Base-by-base conservation (phyloP, 2,113 vertebrate species). In the Enhydra lutris region DNA sequence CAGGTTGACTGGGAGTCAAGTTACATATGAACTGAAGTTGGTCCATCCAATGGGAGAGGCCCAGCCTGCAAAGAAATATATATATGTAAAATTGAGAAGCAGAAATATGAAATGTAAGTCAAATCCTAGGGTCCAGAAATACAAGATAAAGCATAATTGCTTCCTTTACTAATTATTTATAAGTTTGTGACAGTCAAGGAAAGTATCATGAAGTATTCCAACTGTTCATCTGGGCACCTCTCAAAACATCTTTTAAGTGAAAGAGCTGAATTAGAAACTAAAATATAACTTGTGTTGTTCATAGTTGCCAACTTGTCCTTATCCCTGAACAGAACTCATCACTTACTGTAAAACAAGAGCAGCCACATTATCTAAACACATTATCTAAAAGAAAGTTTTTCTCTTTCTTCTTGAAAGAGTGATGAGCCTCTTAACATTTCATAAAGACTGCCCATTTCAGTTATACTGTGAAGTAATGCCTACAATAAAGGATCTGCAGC, bases 361-460 rank as follows among this genome's bases (percentile, higher is more conserved):
- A 74, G 74, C 6, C 29, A 79, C 26, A 65, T 36, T 80, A 93
- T 67, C 36, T 83, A 78, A 76, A 65, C 15, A 45, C 2, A 52
- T 52, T 15, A 52, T 55, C 52, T 18, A 55, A 52, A 52, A 55
- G 52, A 55, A 55, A 29, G 36, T 92, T 74, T 79, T 76, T 86
- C 21, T 86, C 52, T 93, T 96, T 89, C 57, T 82, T 79, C 71
- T 42, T 74, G 7, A 92, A 90, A 86, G 79, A 73, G 1, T 92
- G 45, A 95, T 87, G 36, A 87, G 10, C 7, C 63, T 92, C 87
- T 55, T 89, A 88, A 45, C 69, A 93, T 93, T 88, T 94, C 73
- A 67, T 50, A 52, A 78, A 80, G 55, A 57, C 21, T 57, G n/a
- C 11, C 36, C 17, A 65, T 82, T 92, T 95, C 39, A 39, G 87